Conservation (phyloP, 2,113 vertebrate genomes). For the Prinia subflava region DNA sequence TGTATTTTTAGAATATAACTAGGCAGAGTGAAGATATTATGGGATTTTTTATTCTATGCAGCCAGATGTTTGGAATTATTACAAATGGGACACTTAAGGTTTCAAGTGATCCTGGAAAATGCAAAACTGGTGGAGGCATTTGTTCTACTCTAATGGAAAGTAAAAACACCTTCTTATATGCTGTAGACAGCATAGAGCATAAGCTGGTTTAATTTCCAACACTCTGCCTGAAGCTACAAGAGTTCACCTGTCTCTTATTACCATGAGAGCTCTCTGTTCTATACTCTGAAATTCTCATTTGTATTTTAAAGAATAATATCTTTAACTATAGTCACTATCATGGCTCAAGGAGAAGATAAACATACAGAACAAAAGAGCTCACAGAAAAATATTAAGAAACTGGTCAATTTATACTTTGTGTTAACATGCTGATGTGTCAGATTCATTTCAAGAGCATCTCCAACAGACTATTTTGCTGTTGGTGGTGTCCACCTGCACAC, state of each 20-base stretch:
- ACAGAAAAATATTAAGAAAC: not conserved
- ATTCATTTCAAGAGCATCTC: not conserved
- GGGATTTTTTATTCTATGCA: not conserved
- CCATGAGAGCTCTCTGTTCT: not conserved
- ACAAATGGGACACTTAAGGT: not conserved
- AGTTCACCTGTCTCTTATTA: not conserved
- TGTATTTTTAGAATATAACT: not conserved
- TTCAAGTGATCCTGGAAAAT: not conserved
- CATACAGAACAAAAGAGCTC: not conserved
- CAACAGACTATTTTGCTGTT: not conserved
- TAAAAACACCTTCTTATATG: not conserved
- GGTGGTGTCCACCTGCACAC: not conserved
- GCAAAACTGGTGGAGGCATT: not conserved
- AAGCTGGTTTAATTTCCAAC: not conserved
- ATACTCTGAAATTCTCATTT: not conserved
- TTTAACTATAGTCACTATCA: not conserved
- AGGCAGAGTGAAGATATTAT: not conserved
- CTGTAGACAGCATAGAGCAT: not conserved
- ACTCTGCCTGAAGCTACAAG: not conserved
- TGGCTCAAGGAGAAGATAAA: not conserved
- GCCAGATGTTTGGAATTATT: not conserved
- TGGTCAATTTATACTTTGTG: not conserved
- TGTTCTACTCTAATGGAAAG: not conserved
- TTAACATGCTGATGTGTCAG: not conserved
- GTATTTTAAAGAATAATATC: not conserved